These are phyloP conservation scores for Notothenia rossii DNA, from an alignment of 2,113 vertebrate genomes.

Conservation along the genomic window DNA sequence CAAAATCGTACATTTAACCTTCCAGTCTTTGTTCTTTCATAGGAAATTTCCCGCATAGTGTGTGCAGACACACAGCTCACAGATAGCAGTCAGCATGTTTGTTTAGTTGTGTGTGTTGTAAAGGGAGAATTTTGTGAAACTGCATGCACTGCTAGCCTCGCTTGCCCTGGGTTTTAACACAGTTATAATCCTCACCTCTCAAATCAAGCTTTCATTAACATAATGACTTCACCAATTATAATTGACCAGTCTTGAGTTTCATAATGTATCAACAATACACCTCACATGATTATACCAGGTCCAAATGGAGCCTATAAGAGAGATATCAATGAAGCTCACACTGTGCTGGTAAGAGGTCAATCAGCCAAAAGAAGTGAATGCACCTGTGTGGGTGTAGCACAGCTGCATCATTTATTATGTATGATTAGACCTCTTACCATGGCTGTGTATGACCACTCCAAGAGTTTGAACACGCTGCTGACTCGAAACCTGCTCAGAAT, in stretches of 20 bases:
- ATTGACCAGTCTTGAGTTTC: too few relatives aligned
- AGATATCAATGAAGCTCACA: background rate
- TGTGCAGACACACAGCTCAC: background rate
- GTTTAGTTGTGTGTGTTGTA: constrained; percentile 5
- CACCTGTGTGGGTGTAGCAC: background rate
- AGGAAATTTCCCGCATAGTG: background rate
- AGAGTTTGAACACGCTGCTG: background rate
- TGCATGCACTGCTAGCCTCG: background rate
- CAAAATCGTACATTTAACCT: background rate
- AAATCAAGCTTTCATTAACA: constrained; percentile 1
- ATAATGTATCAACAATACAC: background rate
- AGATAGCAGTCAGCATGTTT: constrained; percentile 21
- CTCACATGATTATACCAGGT: background rate
- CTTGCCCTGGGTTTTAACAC: constrained; percentile 12
- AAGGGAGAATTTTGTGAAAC: background rate
- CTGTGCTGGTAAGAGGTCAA: background rate
- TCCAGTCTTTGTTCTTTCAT: background rate
- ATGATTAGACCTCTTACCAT: background rate
- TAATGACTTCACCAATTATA: background rate
- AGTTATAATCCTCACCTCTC: background rate
- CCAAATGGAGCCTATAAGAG: background rate
- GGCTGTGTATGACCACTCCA: background rate
- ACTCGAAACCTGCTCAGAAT: background rate
- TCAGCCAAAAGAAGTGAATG: background rate
- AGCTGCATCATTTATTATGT: too few relatives aligned